Base-by-base conservation (phyloP, 2,113 vertebrate species). In the Eubucco bourcierii region DNA sequence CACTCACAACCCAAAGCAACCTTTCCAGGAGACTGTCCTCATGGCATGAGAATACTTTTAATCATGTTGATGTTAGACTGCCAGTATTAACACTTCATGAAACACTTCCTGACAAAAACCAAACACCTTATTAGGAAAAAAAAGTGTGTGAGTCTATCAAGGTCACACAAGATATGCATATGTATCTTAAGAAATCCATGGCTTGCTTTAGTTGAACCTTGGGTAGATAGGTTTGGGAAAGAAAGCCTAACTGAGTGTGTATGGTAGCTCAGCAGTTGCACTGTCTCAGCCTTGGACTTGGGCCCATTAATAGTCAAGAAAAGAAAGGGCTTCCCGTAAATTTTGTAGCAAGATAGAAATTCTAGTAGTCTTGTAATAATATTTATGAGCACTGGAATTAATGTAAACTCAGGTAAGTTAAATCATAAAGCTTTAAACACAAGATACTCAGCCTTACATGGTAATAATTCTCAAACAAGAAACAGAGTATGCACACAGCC, bases 141-240 rank as follows among this genome's bases (percentile, higher is more conserved):
- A 85, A 7, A 8, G 5, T 15, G 15, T 23, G 52, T 25, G 8
- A 73, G 7, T 61, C 44, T 52, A 7, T 68, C 6, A 67, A 60
- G 28, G 5, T 66, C 27, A 12, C 14, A 29, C 0, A 61, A 58
- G 8, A 1, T 59, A 71, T 12, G 4, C 29, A 2, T 7, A 53
- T 0, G 0, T 34, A 46, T 34, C 12, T 60, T 47, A 60, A 59
- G 4, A 77, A 86, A 76, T 28, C 2, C 13, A 24, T 13, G 10
- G 4, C 6, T 94, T 86, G 5, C 28, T 77, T 77, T 64, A 41
- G 7, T 41, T 64, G 4, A 6, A 41, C 10, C 8, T 66, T 50
- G 10, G 15, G 16, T 29, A 56, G 28, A 15, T 5, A 64, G 21
- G 8, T 34, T 79, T 63, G 33, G 39, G 17, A 34, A 34, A 63